Conservation (phyloP, 2,888 invertebrate genomes). For the Cataglyphis albicans region DNA sequence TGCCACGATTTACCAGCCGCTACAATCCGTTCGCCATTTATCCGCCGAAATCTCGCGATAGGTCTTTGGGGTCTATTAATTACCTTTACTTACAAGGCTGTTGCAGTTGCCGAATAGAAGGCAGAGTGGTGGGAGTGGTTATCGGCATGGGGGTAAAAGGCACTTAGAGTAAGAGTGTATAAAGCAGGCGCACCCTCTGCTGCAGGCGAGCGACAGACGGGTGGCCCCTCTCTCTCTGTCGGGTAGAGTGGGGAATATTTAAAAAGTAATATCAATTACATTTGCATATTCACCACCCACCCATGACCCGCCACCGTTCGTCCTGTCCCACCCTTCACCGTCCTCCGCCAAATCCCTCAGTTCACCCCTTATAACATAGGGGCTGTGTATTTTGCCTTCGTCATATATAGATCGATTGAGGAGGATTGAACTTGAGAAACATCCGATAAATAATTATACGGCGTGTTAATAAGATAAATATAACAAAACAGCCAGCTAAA, state of each 20-base stretch:
- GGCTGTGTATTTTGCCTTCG: conserved; percentile 61
- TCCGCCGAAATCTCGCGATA: conserved; percentile 76
- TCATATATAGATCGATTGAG: conserved; percentile 45
- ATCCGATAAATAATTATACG: conserved; percentile 42
- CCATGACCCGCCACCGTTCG: conserved; percentile 73
- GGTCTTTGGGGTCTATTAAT: conserved; percentile 83
- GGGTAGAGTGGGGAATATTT: conserved; percentile 84
- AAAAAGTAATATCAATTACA: conserved; percentile 86
- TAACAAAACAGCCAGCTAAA: not conserved
- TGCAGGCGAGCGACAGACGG: conserved; percentile 81
- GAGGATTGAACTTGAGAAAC: conserved; percentile 24
- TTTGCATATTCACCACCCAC: conserved; percentile 84
- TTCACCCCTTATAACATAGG: conserved; percentile 62
- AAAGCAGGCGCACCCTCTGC: conserved; percentile 81
- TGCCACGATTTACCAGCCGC: conserved; percentile 80
- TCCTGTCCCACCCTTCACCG: conserved; percentile 39
- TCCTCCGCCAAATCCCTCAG: conserved; percentile 60
- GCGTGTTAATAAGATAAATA: not conserved
- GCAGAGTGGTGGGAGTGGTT: conserved; percentile 57
- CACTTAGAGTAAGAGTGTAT: conserved; percentile 83
- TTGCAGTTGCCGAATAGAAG: conserved; percentile 51
- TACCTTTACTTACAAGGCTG: conserved; percentile 78
- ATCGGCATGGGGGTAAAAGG: conserved; percentile 79
- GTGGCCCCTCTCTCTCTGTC: conserved; percentile 74
- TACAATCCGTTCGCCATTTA: conserved; percentile 74